Evolutionary conservation across 2,888 invertebrate genomes (phyloP).

Genomic region (Oscheius sp.): DNA sequence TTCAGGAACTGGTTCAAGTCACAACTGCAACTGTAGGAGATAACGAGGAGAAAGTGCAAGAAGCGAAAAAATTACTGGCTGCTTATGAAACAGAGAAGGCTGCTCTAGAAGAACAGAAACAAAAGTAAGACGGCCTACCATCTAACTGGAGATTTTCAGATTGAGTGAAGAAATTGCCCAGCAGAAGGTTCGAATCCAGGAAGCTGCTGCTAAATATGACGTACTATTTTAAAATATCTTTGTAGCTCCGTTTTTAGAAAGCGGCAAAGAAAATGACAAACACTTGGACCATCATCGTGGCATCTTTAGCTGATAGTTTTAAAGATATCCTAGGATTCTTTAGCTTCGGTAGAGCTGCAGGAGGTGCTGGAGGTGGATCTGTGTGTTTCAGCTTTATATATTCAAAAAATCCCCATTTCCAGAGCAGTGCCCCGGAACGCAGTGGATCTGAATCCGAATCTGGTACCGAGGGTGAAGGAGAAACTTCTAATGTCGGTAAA

Average conservation of each 20-base stretch:
- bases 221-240: not conserved
- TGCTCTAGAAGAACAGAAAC: conserved; percentile 8
- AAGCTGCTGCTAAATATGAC: not conserved
- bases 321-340: not conserved
- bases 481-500: too few relatives aligned
- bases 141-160: too few relatives aligned
- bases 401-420: too few relatives aligned
- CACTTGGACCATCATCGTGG: not conserved
- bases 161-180: not conserved
- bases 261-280: conserved; percentile 18
- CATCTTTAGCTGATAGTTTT: not conserved
- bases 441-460: too few relatives aligned
- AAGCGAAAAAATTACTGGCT: not conserved
- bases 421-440: too few relatives aligned
- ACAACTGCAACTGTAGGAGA: conserved; percentile 6
- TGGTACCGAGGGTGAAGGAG: too few relatives aligned
- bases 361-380: not conserved
- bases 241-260: not conserved
- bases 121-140: not conserved
- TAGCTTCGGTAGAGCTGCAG: not conserved
- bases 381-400: not conserved
- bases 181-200: not conserved
- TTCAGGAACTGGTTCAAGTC: conserved; percentile 5
- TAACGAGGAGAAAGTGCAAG: conserved; percentile 1
- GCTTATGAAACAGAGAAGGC: conserved; percentile 2